A percentile compares a stretch with the other conserved stretches of the same genome.
Conservation (phyloP, 2,797 vertebrate species). For the Benthosema pterotum region DNA sequence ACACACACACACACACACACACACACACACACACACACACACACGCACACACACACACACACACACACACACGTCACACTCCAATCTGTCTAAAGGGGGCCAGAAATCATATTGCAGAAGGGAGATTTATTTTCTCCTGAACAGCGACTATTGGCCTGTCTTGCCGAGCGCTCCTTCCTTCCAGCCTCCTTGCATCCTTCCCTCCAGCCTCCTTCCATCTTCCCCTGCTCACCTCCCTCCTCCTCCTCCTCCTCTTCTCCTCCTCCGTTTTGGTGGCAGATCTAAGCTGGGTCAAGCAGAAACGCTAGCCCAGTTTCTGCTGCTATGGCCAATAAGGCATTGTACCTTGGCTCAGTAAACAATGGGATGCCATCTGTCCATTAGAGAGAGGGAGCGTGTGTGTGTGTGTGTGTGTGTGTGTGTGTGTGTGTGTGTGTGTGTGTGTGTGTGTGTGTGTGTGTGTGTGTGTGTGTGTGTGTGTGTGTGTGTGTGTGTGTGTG, state of each 20-base stretch:
- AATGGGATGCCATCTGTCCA: constrained; percentile 81
- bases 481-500: constrained; percentile 26
- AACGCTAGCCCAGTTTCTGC: constrained; percentile 79
- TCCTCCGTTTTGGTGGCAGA: constrained; percentile 70
- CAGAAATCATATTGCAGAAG: constrained; percentile 58
- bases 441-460: constrained; percentile 12
- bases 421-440: constrained; percentile 33
- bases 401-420: constrained; percentile 42
- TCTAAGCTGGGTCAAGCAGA: constrained; percentile 80
- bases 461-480: constrained; percentile 26
- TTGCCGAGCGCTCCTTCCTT: constrained; percentile 8
- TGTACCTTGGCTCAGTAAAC: constrained; percentile 82
- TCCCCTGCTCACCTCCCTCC: constrained; percentile 20
- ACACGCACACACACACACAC: constrained; percentile 29
- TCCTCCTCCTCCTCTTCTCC: constrained; percentile 42
- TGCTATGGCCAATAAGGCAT: constrained; percentile 80
- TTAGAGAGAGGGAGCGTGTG: constrained; percentile 64
- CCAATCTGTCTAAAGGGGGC: constrained; percentile 20
- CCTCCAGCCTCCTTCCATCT: constrained; percentile 16
- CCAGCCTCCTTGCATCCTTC: not conserved
- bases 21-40: constrained; percentile 25
- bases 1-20: constrained; percentile 18
- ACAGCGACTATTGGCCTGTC: constrained; percentile 40
- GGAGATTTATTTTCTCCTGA: constrained; percentile 21
- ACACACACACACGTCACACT: constrained; percentile 34